Evolutionary conservation across 2,113 vertebrate species (phyloP).

Genomic region (Silurus meridionalis): DNA sequence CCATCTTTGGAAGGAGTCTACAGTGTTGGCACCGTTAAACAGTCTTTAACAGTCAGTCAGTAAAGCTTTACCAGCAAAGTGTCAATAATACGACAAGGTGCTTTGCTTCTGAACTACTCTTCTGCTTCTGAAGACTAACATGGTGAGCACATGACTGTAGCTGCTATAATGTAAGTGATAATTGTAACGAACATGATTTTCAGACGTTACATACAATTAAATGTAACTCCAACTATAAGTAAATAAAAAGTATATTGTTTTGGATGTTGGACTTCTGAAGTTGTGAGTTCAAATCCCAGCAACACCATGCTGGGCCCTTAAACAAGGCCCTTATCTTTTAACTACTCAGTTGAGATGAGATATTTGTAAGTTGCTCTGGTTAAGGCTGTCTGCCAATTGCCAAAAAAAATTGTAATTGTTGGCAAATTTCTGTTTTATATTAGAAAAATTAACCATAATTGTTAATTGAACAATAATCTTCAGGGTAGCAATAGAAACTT

Average conservation of each 20-base stretch:
- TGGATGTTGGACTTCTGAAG: no score
- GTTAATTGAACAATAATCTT: background rate
- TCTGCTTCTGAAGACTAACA: no score
- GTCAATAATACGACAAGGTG: background rate
- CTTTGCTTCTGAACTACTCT: background rate
- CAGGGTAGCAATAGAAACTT: background rate
- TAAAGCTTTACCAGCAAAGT: background rate
- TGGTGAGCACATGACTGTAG: background rate
- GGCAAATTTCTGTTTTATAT: background rate
- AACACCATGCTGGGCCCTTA: no score
- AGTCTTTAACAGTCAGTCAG: background rate
- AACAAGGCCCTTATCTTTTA: no score
- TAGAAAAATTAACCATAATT: background rate
- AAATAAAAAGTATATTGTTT: background rate
- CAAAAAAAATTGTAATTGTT: no score
- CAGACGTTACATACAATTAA: background rate
- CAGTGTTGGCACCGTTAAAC: background rate
- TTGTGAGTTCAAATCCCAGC: no score
- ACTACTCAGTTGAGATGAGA: no score
- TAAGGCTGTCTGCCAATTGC: no score
- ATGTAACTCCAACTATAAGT: background rate
- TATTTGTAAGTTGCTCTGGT: no score
- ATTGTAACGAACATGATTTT: background rate
- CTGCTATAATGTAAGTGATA: background rate
- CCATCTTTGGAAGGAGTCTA: background rate